Conservation (phyloP, 2,888 invertebrate genomes). For the Lasius platythorax region DNA sequence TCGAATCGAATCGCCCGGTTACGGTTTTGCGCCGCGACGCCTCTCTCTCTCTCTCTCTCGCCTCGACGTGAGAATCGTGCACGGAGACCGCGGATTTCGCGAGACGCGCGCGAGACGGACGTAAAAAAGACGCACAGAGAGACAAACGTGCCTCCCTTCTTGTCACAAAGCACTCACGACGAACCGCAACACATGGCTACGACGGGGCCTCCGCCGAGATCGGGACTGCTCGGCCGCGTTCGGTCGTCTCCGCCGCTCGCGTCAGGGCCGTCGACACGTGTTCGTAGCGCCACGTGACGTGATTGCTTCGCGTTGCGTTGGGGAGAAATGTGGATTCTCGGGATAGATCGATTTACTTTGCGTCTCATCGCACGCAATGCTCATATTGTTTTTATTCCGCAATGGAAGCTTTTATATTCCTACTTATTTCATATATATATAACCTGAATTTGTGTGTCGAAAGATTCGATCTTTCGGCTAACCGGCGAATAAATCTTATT, state of each 20-base stretch:
- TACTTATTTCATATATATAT: neutral
- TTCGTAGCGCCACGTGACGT: slow-evolving; percentile 47
- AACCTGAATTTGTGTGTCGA: too few relatives aligned
- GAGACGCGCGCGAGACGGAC: slow-evolving; percentile 64
- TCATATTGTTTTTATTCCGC: neutral
- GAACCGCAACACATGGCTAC: slow-evolving; percentile 82
- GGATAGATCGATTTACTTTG: neutral
- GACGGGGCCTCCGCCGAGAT: slow-evolving; percentile 72
- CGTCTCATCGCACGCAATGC: neutral
- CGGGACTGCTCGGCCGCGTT: slow-evolving; percentile 72
- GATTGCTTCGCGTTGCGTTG: neutral
- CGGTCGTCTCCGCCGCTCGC: slow-evolving; percentile 60
- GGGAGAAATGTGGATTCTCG: slow-evolving; percentile 6
- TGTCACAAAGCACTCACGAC: slow-evolving; percentile 83
- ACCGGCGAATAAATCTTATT: too few relatives aligned
- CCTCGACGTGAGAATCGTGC: neutral
- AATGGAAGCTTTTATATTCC: neutral
- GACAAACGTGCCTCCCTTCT: slow-evolving; percentile 79
- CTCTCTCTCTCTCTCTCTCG: neutral
- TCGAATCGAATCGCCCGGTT: neutral
- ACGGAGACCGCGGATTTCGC: slow-evolving; percentile 57
- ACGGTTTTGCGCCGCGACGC: slow-evolving; percentile 12
- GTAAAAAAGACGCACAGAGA: slow-evolving; percentile 75
- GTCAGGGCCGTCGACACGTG: slow-evolving; percentile 64
- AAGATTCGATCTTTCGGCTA: too few relatives aligned